Evolutionary conservation across 2,113 vertebrate genomes (phyloP).

Genomic region (Ailuropoda melanoleuca): DNA sequence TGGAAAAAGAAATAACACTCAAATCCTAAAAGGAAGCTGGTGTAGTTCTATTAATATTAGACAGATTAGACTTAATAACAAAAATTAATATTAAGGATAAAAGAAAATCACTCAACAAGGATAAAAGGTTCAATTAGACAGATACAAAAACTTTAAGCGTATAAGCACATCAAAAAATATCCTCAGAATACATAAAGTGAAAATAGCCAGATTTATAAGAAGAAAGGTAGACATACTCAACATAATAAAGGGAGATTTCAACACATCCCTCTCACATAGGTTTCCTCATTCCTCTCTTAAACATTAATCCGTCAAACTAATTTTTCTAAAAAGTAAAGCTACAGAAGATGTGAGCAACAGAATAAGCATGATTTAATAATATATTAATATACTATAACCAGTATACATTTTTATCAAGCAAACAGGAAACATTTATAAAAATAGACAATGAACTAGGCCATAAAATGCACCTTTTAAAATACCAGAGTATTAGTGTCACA

Average conservation of each 20-base stretch:
- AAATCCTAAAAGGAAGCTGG: constrained; percentile 34
- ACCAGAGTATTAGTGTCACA: constrained; percentile 26
- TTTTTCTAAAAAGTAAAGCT: not conserved
- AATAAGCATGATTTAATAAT: not conserved
- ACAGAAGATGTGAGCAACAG: not conserved
- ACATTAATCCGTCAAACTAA: not conserved
- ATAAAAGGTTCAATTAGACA: constrained; percentile 1
- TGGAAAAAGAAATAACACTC: constrained; percentile 7
- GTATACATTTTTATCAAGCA: not conserved
- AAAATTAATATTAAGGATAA: constrained; percentile 46
- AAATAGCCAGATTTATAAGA: not conserved
- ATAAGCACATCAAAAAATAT: constrained; percentile 7
- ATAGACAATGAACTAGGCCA: not conserved
- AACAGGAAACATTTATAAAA: constrained; percentile 31
- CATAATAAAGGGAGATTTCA: not conserved
- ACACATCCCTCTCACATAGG: not conserved
- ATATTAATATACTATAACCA: not conserved
- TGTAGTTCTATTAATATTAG: constrained; percentile 7
- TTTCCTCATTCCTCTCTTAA: not conserved
- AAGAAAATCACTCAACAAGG: constrained; percentile 32
- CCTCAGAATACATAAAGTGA: not conserved
- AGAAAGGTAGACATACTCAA: not conserved
- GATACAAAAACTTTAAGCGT: constrained; percentile 17
- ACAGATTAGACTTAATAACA: constrained; percentile 32
- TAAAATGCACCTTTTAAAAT: constrained; percentile 10